Conservation (phyloP, 2,797 vertebrate species). For the Xiphophorus birchmanni region DNA sequence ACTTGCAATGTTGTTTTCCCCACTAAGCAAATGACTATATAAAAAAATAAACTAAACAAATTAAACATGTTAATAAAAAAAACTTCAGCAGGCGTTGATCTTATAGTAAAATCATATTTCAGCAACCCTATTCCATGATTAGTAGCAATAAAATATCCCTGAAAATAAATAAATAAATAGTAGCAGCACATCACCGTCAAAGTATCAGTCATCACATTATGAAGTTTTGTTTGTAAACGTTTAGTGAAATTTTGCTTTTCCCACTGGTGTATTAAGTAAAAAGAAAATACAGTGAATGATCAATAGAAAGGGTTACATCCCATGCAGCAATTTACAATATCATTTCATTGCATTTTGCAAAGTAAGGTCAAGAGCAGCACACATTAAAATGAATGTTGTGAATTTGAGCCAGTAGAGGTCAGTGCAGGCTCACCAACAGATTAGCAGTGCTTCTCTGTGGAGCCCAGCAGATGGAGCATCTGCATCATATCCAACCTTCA, state of each 20-base stretch:
- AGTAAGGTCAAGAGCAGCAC: background rate
- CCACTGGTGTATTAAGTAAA: too few species aligned
- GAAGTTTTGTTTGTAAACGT: background rate
- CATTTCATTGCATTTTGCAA: background rate
- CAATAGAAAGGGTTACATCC: background rate
- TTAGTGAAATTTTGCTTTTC: background rate
- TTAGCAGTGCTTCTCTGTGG: background rate
- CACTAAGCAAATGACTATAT: background rate
- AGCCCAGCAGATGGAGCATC: conserved; percentile 46
- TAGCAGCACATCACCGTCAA: background rate
- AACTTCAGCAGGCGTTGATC: background rate
- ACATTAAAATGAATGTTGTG: background rate
- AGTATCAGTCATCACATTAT: background rate
- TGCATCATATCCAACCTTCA: background rate
- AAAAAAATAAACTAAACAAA: background rate
- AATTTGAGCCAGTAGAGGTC: conserved; percentile 57
- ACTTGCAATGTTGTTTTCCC: background rate
- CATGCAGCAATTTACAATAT: background rate
- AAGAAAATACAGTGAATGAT: background rate
- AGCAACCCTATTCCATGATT: background rate
- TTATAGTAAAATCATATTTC: background rate
- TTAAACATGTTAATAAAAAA: background rate
- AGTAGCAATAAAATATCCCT: background rate
- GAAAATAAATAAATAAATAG: background rate
- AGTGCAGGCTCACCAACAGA: conserved; percentile 15